phyloP scores from a whole-genome alignment of 2,888 invertebrate species.

The Nyleta sp. region DNA sequence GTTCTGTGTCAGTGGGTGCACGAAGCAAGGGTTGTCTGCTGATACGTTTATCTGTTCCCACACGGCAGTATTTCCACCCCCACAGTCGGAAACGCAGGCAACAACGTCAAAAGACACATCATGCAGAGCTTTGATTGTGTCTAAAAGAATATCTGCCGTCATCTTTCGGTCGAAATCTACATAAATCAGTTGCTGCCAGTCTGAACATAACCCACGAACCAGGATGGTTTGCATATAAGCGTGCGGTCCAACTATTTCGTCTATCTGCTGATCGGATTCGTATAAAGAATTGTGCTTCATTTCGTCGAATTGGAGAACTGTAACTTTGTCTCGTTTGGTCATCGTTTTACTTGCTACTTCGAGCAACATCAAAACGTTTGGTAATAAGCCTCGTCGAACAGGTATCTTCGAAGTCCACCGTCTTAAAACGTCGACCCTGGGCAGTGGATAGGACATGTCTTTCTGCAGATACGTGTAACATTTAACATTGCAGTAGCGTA shows the following conservation, averaged over 20 bases:
- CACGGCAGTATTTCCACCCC: constrained; percentile 51
- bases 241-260: constrained; percentile 70
- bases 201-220: constrained; percentile 65
- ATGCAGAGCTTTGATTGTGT: constrained; percentile 64
- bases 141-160: constrained; percentile 65
- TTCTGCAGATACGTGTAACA: constrained; percentile 60
- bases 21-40: constrained; percentile 64
- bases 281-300: constrained; percentile 62
- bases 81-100: constrained; percentile 65
- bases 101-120: constrained; percentile 70
- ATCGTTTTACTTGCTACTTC: constrained; percentile 46
- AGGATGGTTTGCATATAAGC: constrained; percentile 67
- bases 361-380: constrained; percentile 61
- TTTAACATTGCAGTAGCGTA: constrained; percentile 64
- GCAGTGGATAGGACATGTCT: constrained; percentile 67
- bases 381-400: constrained; percentile 61
- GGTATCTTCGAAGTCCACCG: constrained; percentile 67
- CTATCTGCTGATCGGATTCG: constrained; percentile 66
- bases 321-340: constrained; percentile 46
- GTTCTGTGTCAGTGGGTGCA: constrained; percentile 68
- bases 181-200: constrained; percentile 70
- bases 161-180: constrained; percentile 73
- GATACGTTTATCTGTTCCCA: constrained; percentile 69
- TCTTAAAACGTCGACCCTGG: constrained; percentile 63
- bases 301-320: constrained; percentile 67